Percentiles rank a stretch among this genome's conserved stretches.
Evolutionary conservation across 2,113 vertebrate species (phyloP).

Genomic region (Malurus cyaneus): DNA sequence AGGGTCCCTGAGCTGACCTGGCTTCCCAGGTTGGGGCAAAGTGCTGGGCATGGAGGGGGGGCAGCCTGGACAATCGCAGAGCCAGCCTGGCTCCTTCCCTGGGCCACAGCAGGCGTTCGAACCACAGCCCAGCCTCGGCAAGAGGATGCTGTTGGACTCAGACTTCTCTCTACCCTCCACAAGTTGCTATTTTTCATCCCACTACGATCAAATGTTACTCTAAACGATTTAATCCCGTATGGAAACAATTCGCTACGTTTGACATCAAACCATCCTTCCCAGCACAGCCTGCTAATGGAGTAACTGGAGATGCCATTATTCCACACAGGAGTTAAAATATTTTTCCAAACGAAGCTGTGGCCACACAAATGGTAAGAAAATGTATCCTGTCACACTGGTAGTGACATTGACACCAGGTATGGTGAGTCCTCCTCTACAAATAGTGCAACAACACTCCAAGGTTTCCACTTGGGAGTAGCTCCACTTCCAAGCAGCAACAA

Average conservation of each 20-base stretch:
- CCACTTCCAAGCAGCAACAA: neutral
- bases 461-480: neutral
- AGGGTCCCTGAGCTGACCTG: constrained; percentile 67
- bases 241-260: neutral
- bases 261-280: neutral
- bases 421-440: neutral
- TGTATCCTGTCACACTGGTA: neutral
- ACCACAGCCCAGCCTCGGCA: neutral
- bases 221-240: neutral
- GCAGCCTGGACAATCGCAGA: neutral
- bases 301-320: neutral
- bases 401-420: neutral
- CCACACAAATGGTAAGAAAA: neutral
- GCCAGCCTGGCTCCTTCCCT: neutral
- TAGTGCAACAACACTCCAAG: neutral
- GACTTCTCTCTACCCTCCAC: neutral
- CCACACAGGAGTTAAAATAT: neutral
- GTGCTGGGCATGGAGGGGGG: neutral
- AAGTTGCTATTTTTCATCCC: neutral
- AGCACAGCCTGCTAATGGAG: neutral
- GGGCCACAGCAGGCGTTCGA: neutral
- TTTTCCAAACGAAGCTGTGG: neutral
- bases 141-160: neutral
- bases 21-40: neutral
- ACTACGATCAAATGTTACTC: neutral